Percentiles rank a stretch among this genome's conserved stretches.
Conservation (phyloP, 2,113 vertebrate genomes). For the Gopherus flavomarginatus region DNA sequence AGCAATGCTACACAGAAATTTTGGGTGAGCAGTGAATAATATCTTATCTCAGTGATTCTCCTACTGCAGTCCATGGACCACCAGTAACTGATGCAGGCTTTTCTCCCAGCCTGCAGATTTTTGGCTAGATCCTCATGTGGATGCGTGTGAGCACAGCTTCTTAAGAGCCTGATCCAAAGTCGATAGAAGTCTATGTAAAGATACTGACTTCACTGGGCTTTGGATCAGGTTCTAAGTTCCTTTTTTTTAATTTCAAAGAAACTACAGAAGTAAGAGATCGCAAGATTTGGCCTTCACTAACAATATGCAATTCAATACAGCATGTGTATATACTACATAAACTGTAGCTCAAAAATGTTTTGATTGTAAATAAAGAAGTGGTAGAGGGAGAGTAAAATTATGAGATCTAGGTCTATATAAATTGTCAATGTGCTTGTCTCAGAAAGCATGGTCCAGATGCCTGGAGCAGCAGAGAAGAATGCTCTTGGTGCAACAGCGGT, state of each 20-base stretch:
- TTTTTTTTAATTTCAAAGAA: constrained; percentile 33
- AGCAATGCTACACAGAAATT: neutral
- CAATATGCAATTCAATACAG: neutral
- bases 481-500: neutral
- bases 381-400: neutral
- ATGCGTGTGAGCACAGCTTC: neutral
- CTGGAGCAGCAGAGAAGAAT: neutral
- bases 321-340: neutral
- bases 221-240: neutral
- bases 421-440: neutral
- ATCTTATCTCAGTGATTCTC: neutral
- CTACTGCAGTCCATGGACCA: constrained; percentile 21
- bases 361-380: neutral
- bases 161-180: constrained; percentile 18
- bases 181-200: neutral
- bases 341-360: neutral
- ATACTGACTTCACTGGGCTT: neutral
- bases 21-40: constrained; percentile 23
- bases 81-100: neutral
- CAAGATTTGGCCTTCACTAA: neutral
- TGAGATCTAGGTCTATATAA: neutral
- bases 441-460: neutral
- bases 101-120: neutral
- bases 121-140: neutral
- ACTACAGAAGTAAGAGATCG: neutral